Evolutionary conservation across 2,888 invertebrate genomes (phyloP), one percentile per base, ranked within the genome.

Genomic region (Oxystoma pomonae): DNA sequence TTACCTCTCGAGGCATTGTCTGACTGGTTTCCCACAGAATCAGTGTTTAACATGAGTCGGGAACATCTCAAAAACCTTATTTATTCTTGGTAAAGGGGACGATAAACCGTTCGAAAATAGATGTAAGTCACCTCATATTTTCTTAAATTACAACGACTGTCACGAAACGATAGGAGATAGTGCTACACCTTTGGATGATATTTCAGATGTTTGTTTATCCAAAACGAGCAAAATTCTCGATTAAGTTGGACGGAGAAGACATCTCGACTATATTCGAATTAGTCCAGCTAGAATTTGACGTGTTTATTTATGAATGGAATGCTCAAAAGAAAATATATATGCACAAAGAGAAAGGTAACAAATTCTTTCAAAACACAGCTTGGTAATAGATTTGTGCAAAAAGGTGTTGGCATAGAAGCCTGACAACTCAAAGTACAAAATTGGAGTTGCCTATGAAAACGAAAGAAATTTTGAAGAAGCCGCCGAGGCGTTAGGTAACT

Each of bases 401-500:
- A 84, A 81, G 72, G 81, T 82, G 21, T 78, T 83, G 7, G 69
- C 71, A 0, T 79, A 82, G 17, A 77, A 80, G 64, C 58, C 65
- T 2, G 68, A 74, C 60, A 80, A 81, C 59, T 78, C 83, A 55
- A 85, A 85, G 57, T 85, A 83, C 72, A 81, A 83, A 62, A 75
- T 83, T 2, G 83, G 82, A 0, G 66, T 81, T 53, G 83, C 84
- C 5, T 81, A 77, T 81, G 80, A 82, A 20, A 83, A 84, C 55
- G 78, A 88, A 0, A 81, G 83, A 51, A 85, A 90, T 77, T 87
- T 86, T 68, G 88, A 90, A 60, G 84, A 86, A 63, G 91, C 92
- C 0, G 81, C 85, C 75, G 73, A 74, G 1, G 85, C 85, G 71
- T 83, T 88, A 21, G 84, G 85, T 57, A 81, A 79, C 55, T 83